These are phyloP conservation scores for Troides aeacus DNA, from an alignment of 2,888 invertebrate species.

Conservation along the genomic window DNA sequence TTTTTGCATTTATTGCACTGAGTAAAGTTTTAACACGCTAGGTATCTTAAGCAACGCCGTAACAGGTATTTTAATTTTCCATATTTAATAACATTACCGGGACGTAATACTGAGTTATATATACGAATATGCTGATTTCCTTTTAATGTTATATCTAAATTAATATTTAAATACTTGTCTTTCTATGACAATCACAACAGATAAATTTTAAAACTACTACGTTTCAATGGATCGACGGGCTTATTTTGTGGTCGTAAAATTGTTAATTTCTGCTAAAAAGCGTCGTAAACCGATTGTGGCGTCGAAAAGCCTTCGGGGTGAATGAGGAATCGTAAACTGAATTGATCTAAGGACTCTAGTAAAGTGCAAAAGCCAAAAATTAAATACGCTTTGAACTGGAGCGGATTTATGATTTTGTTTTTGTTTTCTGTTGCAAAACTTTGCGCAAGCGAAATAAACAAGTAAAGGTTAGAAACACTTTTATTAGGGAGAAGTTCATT, in stretches of 20 bases:
- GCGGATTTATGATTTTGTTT: conserved; percentile 42
- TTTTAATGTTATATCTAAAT: not conserved
- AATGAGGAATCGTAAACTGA: conserved; percentile 64
- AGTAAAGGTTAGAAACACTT: not conserved
- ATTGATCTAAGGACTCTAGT: conserved; percentile 63
- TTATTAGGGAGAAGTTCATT: not conserved
- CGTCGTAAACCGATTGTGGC: conserved; percentile 67
- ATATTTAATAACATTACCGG: too few species aligned
- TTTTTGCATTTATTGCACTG: too few species aligned
- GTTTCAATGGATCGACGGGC: conserved; percentile 14
- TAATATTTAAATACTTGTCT: not conserved
- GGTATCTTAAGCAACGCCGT: too few species aligned
- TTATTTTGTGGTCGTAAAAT: conserved; percentile 49
- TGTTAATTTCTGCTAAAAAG: conserved; percentile 59
- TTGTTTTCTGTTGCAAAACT: conserved; percentile 30
- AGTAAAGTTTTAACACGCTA: too few species aligned
- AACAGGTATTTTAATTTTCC: too few species aligned
- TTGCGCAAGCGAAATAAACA: not conserved
- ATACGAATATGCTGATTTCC: too few species aligned
- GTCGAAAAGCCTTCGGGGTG: conserved; percentile 55
- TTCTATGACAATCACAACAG: not conserved
- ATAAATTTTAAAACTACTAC: conserved; percentile 15
- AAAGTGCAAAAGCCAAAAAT: conserved; percentile 44
- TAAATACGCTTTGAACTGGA: conserved; percentile 55
- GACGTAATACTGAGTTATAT: too few species aligned